phyloP scores from a whole-genome alignment of 2,113 vertebrate genomes.

The Myotis yumanensis region DNA sequence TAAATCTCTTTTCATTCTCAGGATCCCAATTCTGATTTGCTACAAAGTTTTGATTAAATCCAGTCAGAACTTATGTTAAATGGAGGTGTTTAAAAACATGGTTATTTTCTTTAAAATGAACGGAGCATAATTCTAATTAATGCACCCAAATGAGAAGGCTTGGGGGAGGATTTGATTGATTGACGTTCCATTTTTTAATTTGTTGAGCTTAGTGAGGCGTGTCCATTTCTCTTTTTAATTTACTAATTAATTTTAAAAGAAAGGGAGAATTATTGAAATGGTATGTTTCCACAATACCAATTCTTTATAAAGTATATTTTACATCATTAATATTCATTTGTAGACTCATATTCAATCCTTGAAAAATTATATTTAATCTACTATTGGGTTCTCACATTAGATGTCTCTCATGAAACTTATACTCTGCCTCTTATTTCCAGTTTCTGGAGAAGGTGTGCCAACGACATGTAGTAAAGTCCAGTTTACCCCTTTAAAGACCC shows the following conservation, averaged over 20 bases:
- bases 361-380: neutral
- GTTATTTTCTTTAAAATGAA: neutral
- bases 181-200: conserved; percentile 33
- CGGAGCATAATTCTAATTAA: neutral
- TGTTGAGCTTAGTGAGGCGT: conserved; percentile 42
- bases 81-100: neutral
- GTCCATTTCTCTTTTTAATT: conserved; percentile 48
- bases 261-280: neutral
- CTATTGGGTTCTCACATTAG: neutral
- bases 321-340: neutral
- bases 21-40: neutral
- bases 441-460: neutral
- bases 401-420: neutral
- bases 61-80: neutral
- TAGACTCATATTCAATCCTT: neutral
- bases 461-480: neutral
- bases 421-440: neutral
- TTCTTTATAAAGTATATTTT: conserved; percentile 13
- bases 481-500: neutral
- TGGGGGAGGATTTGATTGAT: neutral
- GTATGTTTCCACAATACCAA: neutral
- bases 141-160: neutral
- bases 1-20: conserved; percentile 44
- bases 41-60: conserved; percentile 18
- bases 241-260: conserved; percentile 53